These are phyloP conservation scores for human DNA, from an alignment of 2,113 vertebrate species.

Conservation along the genomic window GRCh38 chr6:56927501-56928000, in stretches of 20 bases:
- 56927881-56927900: not conserved
- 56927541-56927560: not conserved
- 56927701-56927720: not conserved
- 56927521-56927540: not conserved
- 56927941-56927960: not conserved
- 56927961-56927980: not conserved
- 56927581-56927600: not conserved
- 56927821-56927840: not conserved
- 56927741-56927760: not conserved
- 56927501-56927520: conserved; percentile 2
- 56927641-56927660: not conserved
- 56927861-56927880: not conserved
- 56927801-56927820: not conserved
- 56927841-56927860: not conserved
- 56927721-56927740: not conserved
- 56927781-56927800: not conserved
- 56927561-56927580: not conserved
- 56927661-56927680: not conserved
- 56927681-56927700: not conserved
- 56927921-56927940: not conserved
- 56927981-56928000: not conserved
- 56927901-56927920: not conserved
- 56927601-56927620: conserved; percentile 23
- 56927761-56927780: conserved; percentile 9
- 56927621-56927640: not conserved